phyloP scores from a whole-genome alignment of 2,888 invertebrate genomes.

The Leptogaster cylindrica region DNA sequence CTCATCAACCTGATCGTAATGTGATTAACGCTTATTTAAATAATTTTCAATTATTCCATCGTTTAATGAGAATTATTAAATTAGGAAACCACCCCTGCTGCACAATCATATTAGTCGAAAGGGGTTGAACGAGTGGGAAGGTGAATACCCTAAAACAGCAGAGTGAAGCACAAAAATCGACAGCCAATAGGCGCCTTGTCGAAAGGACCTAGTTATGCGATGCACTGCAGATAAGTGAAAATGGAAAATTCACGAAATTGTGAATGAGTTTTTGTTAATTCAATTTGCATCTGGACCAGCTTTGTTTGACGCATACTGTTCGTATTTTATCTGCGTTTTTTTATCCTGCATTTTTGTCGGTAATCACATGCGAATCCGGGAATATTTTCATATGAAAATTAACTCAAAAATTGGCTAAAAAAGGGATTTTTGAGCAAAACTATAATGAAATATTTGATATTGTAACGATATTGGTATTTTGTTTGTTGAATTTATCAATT shows the following conservation, averaged over 20 bases:
- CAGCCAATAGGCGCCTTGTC: background rate
- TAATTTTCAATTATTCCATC: slow-evolving; percentile 38
- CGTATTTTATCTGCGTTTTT: too few relatives aligned
- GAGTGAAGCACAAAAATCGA: too few relatives aligned
- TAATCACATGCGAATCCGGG: background rate
- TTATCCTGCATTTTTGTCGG: slow-evolving; percentile 22
- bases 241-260: too few relatives aligned
- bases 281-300: slow-evolving; percentile 20
- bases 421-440: too few relatives aligned
- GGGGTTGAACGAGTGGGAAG: too few relatives aligned
- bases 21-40: slow-evolving; percentile 34
- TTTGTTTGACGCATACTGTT: too few relatives aligned
- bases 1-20: slow-evolving; percentile 32
- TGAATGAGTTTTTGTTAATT: slow-evolving; percentile 20
- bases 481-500: too few relatives aligned
- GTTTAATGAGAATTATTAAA: slow-evolving; percentile 30
- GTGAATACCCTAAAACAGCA: too few relatives aligned
- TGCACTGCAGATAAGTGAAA: slow-evolving; percentile 15
- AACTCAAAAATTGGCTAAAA: too few relatives aligned
- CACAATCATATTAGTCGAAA: background rate
- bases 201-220: background rate
- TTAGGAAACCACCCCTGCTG: slow-evolving; percentile 4
- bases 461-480: too few relatives aligned
- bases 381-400: background rate
- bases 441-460: too few relatives aligned